Evolutionary conservation across 2,113 vertebrate genomes (phyloP), one percentile per base, ranked within the genome.

Genomic region (Lucifuga dentata): DNA sequence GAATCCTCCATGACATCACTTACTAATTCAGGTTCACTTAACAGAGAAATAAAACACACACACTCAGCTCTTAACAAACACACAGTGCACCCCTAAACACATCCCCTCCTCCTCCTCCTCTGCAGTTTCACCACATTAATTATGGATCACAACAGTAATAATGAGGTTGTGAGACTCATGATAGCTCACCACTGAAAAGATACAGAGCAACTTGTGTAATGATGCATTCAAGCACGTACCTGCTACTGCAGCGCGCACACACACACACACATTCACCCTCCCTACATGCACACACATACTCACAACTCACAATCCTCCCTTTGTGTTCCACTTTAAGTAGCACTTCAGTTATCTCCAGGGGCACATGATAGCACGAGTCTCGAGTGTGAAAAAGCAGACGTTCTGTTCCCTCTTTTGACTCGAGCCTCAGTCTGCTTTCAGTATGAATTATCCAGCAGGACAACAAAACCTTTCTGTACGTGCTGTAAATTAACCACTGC

Each of bases 351-450:
- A 49, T 66, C 60, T 69, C 41, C 8, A 55, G 35, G 66, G 33
- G 40, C 71, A 69, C 75, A 76, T 77, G 69, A 77, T 5, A 71
- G 50, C 56, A 46, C 15, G 13, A 55, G 76, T 46, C 17, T 9
- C 23, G 4, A 21, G 32, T 29, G 53, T 51, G 10, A 33, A 36
- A 40, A 51, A 65, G 46, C 80, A 70, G 60, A 74, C 46, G 49
- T 51, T 53, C 23, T 16, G 33, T 26, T 35, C 45, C 26, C 15
- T 48, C 46, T 12, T 56, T 26, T 35, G 64, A 45, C 53, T 66
- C 51, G 5, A 38, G 41, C 40, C 38, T 46, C 19, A 63, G 21
- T 66, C 33, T 45, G 10, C 41, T 52, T 36, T 60, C 4, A 62
- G 17, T 49, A 38, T 44, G 32, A 67, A 50, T 24, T 11, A 51